Base-by-base conservation (phyloP, 2,113 vertebrate species). In the Calypte anna region DNA sequence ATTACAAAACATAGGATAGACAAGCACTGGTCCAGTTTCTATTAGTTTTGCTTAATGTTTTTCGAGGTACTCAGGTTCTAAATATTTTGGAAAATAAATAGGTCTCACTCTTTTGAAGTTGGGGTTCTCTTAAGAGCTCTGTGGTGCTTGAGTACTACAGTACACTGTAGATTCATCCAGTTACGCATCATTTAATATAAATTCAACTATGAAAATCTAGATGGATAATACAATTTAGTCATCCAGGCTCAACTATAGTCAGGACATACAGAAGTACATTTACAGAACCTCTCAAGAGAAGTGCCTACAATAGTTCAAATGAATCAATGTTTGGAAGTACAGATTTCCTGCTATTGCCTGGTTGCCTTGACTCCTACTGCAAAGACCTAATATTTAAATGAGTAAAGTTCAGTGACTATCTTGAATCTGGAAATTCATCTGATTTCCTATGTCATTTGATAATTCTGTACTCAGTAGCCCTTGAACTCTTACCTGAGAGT, bases 111-210 rank as follows among this genome's bases (percentile, higher is more conserved):
- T 76, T 72, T 53, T 77, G 25, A 73, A 72, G 51, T 23, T 57
- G 13, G 38, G 8, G 38, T 51, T 15, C 4, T 67, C 61, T 72
- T 22, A 59, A 53, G 78, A 12, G 8, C 12, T 79, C 20, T 51
- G 40, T 2, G 4, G 57, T 69, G 43, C 51, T 33, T 81, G 25
- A 78, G 40, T 66, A 21, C 28, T 82, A 63, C 8, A 43, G 7
- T 33, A 33, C 13, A 16, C 31, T 44, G 40, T 76, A 21, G 54
- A 72, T 64, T 63, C 0, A 0, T 0, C 3, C 28, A n/a, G 7
- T 67, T 46, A 69, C 13, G 12, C 46, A 53, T 57, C n/a, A 82
- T 63, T 79, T 81, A 82, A 31, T 84, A n/a, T 63, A 68, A 93
- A 85, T 63, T 82, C 67, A 85, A 25, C 28, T 50, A 44, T 55